Evolutionary conservation across 2,888 invertebrate genomes (phyloP).

Genomic region (Hydropsyche betteni): DNA sequence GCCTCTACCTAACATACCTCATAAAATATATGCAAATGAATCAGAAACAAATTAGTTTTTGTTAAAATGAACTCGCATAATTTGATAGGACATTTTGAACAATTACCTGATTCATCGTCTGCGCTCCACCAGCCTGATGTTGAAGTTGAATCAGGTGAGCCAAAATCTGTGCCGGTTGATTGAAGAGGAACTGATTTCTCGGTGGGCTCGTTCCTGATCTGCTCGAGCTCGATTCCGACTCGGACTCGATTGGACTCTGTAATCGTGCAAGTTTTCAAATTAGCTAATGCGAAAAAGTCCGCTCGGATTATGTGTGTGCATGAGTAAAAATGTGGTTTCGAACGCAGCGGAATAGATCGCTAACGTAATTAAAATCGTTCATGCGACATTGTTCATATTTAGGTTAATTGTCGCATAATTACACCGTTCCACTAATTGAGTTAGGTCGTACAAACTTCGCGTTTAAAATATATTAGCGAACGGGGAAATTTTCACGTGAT

Average conservation of each 20-base stretch:
- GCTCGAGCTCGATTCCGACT: constrained; percentile 72
- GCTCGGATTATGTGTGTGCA: not conserved
- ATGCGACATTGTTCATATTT: constrained; percentile 20
- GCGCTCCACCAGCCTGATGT: constrained; percentile 59
- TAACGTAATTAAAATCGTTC: constrained; percentile 32
- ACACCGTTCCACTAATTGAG: constrained; percentile 22
- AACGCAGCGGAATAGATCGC: not conserved
- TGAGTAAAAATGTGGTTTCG: too few species aligned
- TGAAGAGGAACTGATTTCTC: constrained; percentile 56
- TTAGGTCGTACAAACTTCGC: too few species aligned
- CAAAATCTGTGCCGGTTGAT: constrained; percentile 57
- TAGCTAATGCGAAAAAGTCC: too few species aligned
- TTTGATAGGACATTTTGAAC: not conserved
- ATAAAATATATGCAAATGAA: not conserved
- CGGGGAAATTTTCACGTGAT: too few species aligned
- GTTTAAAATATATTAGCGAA: too few species aligned
- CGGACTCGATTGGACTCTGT: constrained; percentile 71
- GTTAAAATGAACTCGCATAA: not conserved
- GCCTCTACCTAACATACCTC: too few species aligned
- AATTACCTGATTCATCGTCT: constrained; percentile 62
- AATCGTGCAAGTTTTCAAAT: constrained; percentile 48
- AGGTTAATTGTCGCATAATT: constrained; percentile 36
- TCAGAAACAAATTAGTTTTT: not conserved
- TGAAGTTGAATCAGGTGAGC: constrained; percentile 63
- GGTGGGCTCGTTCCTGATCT: constrained; percentile 67